phyloP scores from a whole-genome alignment of 2,113 vertebrate genomes.

The Malurus melanocephalus region DNA sequence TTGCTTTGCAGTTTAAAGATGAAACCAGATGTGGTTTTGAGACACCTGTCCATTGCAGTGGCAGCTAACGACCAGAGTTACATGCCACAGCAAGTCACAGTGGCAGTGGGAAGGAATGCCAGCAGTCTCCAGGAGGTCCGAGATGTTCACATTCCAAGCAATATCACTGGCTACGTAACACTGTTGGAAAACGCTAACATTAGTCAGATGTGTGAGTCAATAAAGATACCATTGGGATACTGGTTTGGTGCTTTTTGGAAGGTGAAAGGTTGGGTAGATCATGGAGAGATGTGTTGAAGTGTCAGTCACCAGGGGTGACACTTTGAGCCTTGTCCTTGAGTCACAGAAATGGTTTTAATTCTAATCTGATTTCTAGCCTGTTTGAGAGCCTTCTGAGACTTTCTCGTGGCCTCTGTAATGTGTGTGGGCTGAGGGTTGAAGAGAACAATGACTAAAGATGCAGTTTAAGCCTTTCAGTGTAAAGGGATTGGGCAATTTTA shows the following conservation, averaged over 20 bases:
- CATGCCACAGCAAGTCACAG: constrained; percentile 96
- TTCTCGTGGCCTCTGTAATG: not conserved
- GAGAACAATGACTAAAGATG: not conserved
- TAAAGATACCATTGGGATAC: constrained; percentile 7
- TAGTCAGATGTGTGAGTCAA: constrained; percentile 90
- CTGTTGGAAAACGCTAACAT: constrained; percentile 96
- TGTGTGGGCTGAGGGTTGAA: not conserved
- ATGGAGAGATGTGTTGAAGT: not conserved
- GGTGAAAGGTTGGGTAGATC: not conserved
- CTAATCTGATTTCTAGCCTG: not conserved
- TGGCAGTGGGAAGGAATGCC: constrained; percentile 88
- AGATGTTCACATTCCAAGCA: constrained; percentile 94
- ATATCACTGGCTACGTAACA: constrained; percentile 92
- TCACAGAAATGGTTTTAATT: not conserved
- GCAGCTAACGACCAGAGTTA: constrained; percentile 94
- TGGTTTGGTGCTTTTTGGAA: not conserved
- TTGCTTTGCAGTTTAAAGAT: constrained; percentile 85
- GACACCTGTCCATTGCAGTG: constrained; percentile 90
- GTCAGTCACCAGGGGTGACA: not conserved
- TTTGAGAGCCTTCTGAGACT: not conserved
- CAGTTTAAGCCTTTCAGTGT: not conserved
- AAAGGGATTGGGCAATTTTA: not conserved
- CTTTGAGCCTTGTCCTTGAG: not conserved
- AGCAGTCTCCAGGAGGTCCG: constrained; percentile 90
- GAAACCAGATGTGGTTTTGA: constrained; percentile 92